Base-by-base conservation (phyloP, 2,797 vertebrate species). In the Falco cherrug region DNA sequence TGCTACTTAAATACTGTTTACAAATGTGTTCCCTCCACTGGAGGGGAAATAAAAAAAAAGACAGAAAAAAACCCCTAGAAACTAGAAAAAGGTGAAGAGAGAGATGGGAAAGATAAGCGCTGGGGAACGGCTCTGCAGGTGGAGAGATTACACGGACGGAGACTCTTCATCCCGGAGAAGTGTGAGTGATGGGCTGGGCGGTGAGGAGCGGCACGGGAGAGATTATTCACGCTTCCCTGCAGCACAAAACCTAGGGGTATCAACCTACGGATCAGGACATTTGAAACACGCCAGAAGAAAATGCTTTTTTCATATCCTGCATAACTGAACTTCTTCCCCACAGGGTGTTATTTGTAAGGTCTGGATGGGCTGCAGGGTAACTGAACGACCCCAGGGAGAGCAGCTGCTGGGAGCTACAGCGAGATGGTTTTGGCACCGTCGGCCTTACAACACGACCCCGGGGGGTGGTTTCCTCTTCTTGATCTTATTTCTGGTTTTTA, bases 1-100 rank as follows among this genome's bases (percentile, higher is more conserved):
- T 79, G 83, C 86, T 90, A 70, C 77, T 95, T 94, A 94, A 95
- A 92, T 69, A 53, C 83, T 76, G 73, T 25, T 86, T 75, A 77
- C 90, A 96, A 81, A 91, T 73, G 73, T 84, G 61, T 90, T 91
- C 69, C 45, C 29, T 95, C 54, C 61, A 61, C 28, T 91, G 82
- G 31, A 90, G 43, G 16, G 20, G 6, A 3, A 12, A 37, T 6
- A 50, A 48, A 71, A 70, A 57, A 67, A 73, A n/a, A 33, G 16
- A 51, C 3, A 5, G 6, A 6, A 54, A 19, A 73, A 69, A 63
- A 31, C 2, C 0, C 7, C 6, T 9, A 43, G 53, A 60, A 93
- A 86, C 35, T 1, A 56, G 35, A 77, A 93, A 93, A 88, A 90
- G 22, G 65, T 61, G 81, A 37, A 61, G 78, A 70, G 54, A 60